A percentile compares a stretch with the other conserved stretches of the same genome.
These are phyloP conservation scores for Ciconia maguari DNA, from an alignment of 2,113 vertebrate species.

Conservation along the genomic window DNA sequence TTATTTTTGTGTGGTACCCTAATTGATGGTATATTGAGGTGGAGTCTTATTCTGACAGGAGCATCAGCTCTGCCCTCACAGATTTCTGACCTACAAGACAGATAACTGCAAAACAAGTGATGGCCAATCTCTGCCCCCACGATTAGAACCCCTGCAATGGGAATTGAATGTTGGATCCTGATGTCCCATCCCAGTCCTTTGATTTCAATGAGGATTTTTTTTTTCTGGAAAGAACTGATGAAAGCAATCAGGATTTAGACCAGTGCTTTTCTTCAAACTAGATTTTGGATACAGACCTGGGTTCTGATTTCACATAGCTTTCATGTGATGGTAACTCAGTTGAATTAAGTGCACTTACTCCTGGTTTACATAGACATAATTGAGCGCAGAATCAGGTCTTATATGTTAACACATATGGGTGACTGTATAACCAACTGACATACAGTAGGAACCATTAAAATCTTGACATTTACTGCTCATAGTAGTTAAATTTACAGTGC, in stretches of 20 bases:
- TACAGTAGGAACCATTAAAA: constrained; percentile 61
- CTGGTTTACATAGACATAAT: not conserved
- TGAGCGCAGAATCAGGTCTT: not conserved
- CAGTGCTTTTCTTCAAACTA: not conserved
- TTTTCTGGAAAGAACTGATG: not conserved
- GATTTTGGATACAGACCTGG: not conserved
- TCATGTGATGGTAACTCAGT: not conserved
- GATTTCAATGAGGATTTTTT: not conserved
- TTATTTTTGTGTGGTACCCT: not conserved
- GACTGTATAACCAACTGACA: constrained; percentile 35
- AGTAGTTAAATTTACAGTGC: constrained; percentile 63
- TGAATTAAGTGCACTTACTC: not conserved
- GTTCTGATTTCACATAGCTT: not conserved
- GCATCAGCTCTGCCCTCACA: not conserved
- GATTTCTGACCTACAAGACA: not conserved
- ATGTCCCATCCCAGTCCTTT: not conserved
- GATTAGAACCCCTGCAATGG: not conserved
- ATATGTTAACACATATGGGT: not conserved
- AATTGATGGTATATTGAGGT: not conserved
- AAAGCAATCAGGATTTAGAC: not conserved
- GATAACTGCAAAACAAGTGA: not conserved
- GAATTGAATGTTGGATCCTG: not conserved
- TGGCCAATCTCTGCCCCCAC: not conserved
- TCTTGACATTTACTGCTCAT: constrained; percentile 62
- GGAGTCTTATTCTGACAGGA: not conserved